phyloP scores from a whole-genome alignment of 2,797 vertebrate species.

The Columba guinea region DNA sequence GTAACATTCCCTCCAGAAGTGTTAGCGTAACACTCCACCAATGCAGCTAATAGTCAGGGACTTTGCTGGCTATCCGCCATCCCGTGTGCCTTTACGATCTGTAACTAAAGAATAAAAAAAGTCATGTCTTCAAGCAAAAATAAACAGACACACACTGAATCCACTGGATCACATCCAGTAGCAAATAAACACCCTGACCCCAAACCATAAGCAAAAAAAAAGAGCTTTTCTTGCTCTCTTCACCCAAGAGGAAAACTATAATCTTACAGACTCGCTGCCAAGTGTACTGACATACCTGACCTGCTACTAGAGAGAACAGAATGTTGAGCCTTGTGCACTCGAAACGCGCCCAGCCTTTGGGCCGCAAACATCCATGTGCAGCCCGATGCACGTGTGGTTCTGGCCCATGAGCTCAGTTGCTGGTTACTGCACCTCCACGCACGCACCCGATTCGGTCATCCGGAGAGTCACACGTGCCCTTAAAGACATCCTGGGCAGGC shows the following conservation, averaged over 20 bases:
- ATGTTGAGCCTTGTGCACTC: not conserved
- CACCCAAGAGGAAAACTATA: not conserved
- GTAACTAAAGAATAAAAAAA: not conserved
- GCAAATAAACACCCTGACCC: slow-evolving; percentile 46
- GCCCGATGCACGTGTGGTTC: rapidly evolving
- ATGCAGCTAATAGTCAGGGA: not conserved
- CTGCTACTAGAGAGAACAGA: not conserved
- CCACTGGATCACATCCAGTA: slow-evolving; percentile 43
- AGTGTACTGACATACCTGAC: not conserved
- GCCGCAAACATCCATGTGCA: not conserved
- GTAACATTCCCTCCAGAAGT: not conserved
- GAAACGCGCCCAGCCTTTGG: rapidly evolving
- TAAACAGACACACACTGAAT: not conserved
- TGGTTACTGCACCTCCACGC: rapidly evolving
- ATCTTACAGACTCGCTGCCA: not conserved
- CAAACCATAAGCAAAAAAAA: not conserved
- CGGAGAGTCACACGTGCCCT: not conserved
- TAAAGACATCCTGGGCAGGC: not conserved
- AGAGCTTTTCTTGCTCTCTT: not conserved
- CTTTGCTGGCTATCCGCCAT: not conserved
- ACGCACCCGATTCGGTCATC: rapidly evolving
- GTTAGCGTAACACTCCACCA: not conserved
- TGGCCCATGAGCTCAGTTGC: rapidly evolving
- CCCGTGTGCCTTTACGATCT: not conserved
- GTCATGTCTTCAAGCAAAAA: not conserved